Base-by-base conservation (phyloP, 2,888 invertebrate species). In the Nysson spinosus region DNA sequence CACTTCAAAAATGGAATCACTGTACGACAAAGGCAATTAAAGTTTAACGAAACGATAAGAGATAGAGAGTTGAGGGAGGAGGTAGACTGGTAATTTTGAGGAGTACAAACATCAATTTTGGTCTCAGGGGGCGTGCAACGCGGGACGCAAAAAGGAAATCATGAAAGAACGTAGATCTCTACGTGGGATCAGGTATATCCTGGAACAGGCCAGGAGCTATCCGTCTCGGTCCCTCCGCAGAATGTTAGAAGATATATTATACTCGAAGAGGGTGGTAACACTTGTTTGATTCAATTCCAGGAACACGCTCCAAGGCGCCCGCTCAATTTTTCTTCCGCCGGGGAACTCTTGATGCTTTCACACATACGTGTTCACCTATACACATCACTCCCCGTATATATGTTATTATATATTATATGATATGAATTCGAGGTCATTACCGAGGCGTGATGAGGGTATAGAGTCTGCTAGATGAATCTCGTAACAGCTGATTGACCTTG, bases 251-350 rank as follows among this genome's bases (percentile, higher is more conserved):
- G 82, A 83, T 81, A 80, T 83, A 83, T 83, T 79, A 81, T 76
- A 69, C 72, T 66, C 72, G 56, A 61, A 69, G 75, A 75, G 81
- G 79, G 78, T 81, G 79, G 82, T 79, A 82, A 83, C 83, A 83
- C 83, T 83, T 83, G 83, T 83, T 83, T 81, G 83, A 83, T 83
- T 83, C 82, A 82, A 83, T 83, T 83, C 83, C 69, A 65, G 72
- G 83, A 83, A 83, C 73, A 74, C 75, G 77, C 74, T 77, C 60
- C 69, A 65, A 69, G 71, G 72, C 71, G 75, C 63, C 75, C 54
- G 72, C 77, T 81, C 78, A 79, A 83, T 83, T 83, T 82, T 81
- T 81, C 78, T 80, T 73, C 64, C 63, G 66, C 28, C 72, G 46
- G 34, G 42, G 46, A 64, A 60, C 50, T 50, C 61, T 52, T 49